phyloP scores from a whole-genome alignment of 2,113 vertebrate genomes.

The Passer montanus region DNA sequence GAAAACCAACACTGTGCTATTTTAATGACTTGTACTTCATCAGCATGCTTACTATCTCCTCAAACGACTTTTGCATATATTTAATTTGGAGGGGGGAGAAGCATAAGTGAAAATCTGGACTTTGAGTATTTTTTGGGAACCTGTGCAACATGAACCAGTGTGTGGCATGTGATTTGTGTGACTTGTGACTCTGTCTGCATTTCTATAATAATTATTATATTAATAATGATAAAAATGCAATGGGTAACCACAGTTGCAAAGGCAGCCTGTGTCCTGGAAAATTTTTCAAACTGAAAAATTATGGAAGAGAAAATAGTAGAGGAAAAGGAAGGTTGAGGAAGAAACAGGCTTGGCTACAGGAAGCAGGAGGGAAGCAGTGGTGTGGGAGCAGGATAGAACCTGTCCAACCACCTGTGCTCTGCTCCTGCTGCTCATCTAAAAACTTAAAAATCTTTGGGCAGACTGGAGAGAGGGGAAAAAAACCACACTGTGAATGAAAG shows the following conservation, averaged over 20 bases:
- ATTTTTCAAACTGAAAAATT: neutral
- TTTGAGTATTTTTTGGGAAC: neutral
- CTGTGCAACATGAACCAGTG: accelerated
- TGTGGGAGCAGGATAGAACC: neutral
- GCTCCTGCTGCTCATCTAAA: neutral
- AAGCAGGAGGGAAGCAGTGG: neutral
- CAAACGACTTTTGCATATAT: neutral
- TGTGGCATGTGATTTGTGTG: accelerated
- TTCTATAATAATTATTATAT: neutral
- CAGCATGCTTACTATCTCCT: neutral
- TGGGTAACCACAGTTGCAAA: neutral
- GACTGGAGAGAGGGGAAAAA: accelerated
- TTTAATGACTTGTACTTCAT: neutral
- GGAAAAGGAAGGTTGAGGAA: neutral
- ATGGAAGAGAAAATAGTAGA: neutral
- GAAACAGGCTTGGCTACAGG: neutral
- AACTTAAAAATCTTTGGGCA: neutral
- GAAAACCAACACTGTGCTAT: neutral
- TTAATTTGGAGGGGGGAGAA: neutral
- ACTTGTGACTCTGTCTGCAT: neutral
- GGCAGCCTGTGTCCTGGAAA: neutral
- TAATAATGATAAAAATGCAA: neutral
- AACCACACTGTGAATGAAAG: accelerated
- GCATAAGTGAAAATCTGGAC: neutral
- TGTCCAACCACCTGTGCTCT: neutral